Conservation (phyloP, 2,113 vertebrate genomes). For the Daboia siamensis region DNA sequence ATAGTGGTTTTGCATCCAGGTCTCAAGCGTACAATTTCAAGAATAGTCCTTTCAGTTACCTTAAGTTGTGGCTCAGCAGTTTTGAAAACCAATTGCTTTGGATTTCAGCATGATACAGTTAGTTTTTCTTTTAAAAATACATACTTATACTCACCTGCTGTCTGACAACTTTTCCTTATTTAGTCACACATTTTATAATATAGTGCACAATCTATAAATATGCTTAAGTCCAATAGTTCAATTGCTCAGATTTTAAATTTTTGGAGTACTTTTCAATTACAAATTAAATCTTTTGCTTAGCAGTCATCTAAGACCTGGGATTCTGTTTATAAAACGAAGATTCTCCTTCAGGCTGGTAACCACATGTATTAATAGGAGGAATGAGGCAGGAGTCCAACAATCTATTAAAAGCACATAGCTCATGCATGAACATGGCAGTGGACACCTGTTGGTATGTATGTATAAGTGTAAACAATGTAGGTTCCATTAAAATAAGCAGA, state of each 20-base stretch:
- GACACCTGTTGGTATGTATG: not conserved
- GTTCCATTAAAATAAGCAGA: not conserved
- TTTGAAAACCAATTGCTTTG: constrained; percentile 1
- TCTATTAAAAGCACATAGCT: not conserved
- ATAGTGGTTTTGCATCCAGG: not conserved
- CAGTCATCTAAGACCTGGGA: not conserved
- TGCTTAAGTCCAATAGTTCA: not conserved
- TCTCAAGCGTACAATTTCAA: not conserved
- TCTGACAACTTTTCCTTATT: not conserved
- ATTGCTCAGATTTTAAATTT: not conserved
- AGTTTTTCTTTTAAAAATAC: not conserved
- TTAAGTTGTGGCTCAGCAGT: not conserved
- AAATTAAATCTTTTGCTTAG: not conserved
- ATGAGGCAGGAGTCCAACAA: not conserved
- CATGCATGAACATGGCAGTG: not conserved
- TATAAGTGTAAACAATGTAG: not conserved
- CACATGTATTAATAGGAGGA: not conserved
- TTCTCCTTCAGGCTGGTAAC: not conserved
- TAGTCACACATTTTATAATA: not conserved
- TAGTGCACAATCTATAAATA: not conserved
- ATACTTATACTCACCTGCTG: not conserved
- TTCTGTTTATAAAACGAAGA: not conserved
- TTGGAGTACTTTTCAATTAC: not conserved
- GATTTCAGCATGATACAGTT: not conserved
- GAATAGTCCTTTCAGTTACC: not conserved